Evolutionary conservation across 1,140 invertebrate species (phyloP).

Genomic region (Caerostris darwini): DNA sequence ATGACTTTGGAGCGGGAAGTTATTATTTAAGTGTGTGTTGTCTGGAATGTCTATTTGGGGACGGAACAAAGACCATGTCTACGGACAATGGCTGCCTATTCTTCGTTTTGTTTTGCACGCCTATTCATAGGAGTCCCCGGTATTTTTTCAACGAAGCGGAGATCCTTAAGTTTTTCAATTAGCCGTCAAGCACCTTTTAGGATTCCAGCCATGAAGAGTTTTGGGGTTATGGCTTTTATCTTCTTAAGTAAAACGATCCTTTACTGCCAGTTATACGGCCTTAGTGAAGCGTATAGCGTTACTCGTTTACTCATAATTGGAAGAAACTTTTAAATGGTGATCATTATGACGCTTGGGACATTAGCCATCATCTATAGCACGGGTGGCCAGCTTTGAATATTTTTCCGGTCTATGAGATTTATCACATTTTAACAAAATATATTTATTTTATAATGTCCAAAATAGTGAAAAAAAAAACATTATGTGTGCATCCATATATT

Average conservation of each 20-base stretch:
- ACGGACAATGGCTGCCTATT: neutral
- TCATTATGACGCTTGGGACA: no score
- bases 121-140: neutral
- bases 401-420: no score
- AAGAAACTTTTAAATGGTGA: no score
- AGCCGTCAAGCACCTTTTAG: neutral
- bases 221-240: neutral
- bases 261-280: neutral
- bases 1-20: neutral
- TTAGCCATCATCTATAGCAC: no score
- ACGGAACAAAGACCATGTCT: neutral
- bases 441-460: no score
- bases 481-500: no score
- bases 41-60: neutral
- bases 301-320: no score
- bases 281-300: neutral
- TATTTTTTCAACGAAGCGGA: conserved; percentile 17
- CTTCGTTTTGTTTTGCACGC: neutral
- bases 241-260: neutral
- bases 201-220: neutral
- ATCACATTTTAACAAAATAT: no score
- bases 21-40: conserved; percentile 41
- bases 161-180: conserved; percentile 15
- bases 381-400: no score
- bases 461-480: no score